phyloP scores from a whole-genome alignment of 1,140 invertebrate genomes.

The Drosophila insularis region DNA sequence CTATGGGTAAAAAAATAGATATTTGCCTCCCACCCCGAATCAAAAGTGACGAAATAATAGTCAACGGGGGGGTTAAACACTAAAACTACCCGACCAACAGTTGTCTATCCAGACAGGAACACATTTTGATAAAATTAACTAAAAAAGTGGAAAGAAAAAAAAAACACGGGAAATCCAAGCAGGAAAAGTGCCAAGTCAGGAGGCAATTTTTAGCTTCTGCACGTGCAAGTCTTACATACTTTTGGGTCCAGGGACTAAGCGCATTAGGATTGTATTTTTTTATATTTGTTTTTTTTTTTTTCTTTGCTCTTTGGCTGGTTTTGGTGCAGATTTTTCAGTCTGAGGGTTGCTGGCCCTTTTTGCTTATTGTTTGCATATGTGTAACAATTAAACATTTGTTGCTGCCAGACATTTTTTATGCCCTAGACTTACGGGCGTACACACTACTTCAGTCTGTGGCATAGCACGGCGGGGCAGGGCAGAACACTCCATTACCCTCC shows the following conservation, averaged over 20 bases:
- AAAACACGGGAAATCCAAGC: not conserved
- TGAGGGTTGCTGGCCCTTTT: slow-evolving; percentile 54
- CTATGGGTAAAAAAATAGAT: slow-evolving; percentile 4
- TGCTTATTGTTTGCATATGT: slow-evolving; percentile 77
- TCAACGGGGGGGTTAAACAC: slow-evolving; percentile 44
- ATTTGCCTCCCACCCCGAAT: slow-evolving; percentile 21
- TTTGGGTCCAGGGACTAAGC: slow-evolving; percentile 63
- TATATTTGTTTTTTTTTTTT: not conserved
- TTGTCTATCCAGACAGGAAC: slow-evolving; percentile 27
- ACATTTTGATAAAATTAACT: slow-evolving; percentile 61
- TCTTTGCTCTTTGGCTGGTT: not conserved
- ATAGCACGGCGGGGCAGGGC: too few species aligned
- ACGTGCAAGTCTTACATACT: slow-evolving; percentile 73
- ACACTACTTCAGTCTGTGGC: not conserved
- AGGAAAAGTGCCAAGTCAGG: slow-evolving; percentile 48
- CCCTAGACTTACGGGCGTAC: slow-evolving; percentile 8
- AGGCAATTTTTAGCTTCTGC: slow-evolving; percentile 49
- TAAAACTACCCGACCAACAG: slow-evolving; percentile 58
- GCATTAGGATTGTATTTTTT: slow-evolving; percentile 57
- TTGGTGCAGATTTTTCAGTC: not conserved
- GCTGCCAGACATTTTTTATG: slow-evolving; percentile 72
- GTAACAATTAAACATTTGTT: slow-evolving; percentile 77
- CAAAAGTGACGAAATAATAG: slow-evolving; percentile 48
- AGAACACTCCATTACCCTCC: not conserved
- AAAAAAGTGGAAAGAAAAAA: slow-evolving; percentile 35